These are phyloP conservation scores for Bombus superbus DNA, from an alignment of 1,140 invertebrate genomes.

Conservation along the genomic window DNA sequence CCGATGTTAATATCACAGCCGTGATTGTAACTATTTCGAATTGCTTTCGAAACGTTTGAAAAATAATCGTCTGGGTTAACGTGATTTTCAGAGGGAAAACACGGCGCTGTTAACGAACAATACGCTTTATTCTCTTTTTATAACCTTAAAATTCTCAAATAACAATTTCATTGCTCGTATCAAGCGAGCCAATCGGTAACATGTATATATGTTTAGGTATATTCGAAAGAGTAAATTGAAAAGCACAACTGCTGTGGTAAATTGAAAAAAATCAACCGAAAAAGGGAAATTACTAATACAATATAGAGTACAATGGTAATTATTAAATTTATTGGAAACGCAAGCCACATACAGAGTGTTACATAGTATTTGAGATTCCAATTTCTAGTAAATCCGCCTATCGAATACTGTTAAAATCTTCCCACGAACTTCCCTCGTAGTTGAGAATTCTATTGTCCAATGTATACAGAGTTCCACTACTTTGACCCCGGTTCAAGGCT, in stretches of 20 bases:
- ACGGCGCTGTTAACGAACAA: not conserved
- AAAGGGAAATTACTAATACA: not conserved
- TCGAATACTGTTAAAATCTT: slow-evolving; percentile 2
- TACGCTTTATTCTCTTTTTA: not conserved
- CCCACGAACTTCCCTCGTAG: not conserved
- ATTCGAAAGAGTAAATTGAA: not conserved
- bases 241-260: not conserved
- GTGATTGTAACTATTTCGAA: not conserved
- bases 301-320: not conserved
- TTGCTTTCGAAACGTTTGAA: not conserved
- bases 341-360: not conserved
- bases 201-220: not conserved
- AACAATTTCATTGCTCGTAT: not conserved
- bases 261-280: not conserved
- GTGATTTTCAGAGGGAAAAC: not conserved
- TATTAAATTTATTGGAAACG: not conserved
- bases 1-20: not conserved
- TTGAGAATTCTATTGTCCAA: slow-evolving; percentile 4
- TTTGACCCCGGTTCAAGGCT: not conserved
- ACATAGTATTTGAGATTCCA: not conserved
- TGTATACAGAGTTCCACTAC: not conserved
- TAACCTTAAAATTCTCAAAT: not conserved
- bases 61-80: slow-evolving; percentile 2
- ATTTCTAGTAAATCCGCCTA: not conserved
- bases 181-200: not conserved